Base-by-base conservation (phyloP, 1,140 invertebrate species). In the Microvelia longipes region DNA sequence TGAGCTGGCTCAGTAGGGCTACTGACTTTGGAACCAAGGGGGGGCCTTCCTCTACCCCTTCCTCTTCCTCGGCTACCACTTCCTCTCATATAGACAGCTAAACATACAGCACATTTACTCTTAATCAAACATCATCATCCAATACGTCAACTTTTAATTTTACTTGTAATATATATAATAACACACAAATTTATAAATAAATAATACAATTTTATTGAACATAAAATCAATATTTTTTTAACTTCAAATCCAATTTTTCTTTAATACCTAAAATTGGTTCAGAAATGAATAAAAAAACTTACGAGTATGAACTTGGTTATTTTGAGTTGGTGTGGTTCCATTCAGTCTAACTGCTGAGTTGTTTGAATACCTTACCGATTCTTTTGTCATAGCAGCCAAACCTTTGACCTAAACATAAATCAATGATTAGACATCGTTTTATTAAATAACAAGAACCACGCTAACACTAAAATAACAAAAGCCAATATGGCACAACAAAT, bases 321-420 rank as follows among this genome's bases (percentile, higher is more conserved):
- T 25, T 64, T 24, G 62, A n/a, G n/a, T n/a, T 64, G 62, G 62
- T 13, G 62, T 64, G 11, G 62, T 64, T 14, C 62, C 62, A 25
- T 64, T 64, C 2, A 64, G 25, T 64, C 25, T 64, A 24, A 64
- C 15, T 64, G 62, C 11, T 14, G 62, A 65, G 71, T 68, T 68
- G 69, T 60, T 29, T 74, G 70, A 60, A 64, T 64, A 26, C 25
- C 75, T 73, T n/a, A 77, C 70, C 0, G 74, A 74, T 66, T 77
- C 76, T 60, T 74, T 74, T 5, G 75, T 76, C 76, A 77, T 77
- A 19, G 76, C 74, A 29, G 75, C 76, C 24, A 83, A 74, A 68
- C 82, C 80, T 75, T 82, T 82, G 1, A 83, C 79, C 82, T 83
- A 29, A 70, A 71, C 68, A 13, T 66, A 28, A 27, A 50, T 60